Percentiles rank a stretch among this genome's conserved stretches.
These are phyloP conservation scores for Triplophysa tibetana DNA, from an alignment of 2,113 vertebrate species.

Conservation along the genomic window DNA sequence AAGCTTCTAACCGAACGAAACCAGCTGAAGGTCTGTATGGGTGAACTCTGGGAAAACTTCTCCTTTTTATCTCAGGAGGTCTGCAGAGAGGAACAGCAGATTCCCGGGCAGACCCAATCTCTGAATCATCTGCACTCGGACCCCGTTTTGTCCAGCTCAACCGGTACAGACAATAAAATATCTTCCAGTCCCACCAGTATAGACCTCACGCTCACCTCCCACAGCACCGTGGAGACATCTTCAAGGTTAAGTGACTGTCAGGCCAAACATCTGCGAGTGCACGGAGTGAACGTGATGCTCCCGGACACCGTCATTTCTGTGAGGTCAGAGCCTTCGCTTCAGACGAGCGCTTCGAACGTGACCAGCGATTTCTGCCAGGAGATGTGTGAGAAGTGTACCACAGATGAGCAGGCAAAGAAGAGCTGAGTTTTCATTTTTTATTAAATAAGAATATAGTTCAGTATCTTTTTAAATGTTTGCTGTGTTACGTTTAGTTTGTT, in stretches of 20 bases:
- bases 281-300: conserved; percentile 46
- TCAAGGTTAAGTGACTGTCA: conserved; percentile 72
- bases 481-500: neutral
- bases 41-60: conserved; percentile 93
- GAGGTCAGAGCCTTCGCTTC: conserved; percentile 61
- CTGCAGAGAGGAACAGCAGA: conserved; percentile 84
- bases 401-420: conserved; percentile 86
- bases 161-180: conserved; percentile 76
- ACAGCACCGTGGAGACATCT: conserved; percentile 73
- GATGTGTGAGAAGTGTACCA: conserved; percentile 97
- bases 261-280: conserved; percentile 41
- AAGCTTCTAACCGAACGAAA: conserved; percentile 92
- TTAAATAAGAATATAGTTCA: neutral
- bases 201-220: conserved; percentile 70
- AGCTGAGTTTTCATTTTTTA: conserved; percentile 53
- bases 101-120: conserved; percentile 80
- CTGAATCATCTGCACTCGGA: conserved; percentile 80
- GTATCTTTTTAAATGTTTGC: neutral
- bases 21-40: conserved; percentile 93
- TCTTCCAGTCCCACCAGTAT: conserved; percentile 73
- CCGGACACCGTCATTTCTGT: conserved; percentile 59
- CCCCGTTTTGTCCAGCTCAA: conserved; percentile 68
- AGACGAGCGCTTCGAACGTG: conserved; percentile 84
- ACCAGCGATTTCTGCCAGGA: conserved; percentile 97
- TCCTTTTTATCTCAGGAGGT: conserved; percentile 95